Evolutionary conservation across 2,113 vertebrate genomes (phyloP).

Genomic region (Hemicordylus capensis): DNA sequence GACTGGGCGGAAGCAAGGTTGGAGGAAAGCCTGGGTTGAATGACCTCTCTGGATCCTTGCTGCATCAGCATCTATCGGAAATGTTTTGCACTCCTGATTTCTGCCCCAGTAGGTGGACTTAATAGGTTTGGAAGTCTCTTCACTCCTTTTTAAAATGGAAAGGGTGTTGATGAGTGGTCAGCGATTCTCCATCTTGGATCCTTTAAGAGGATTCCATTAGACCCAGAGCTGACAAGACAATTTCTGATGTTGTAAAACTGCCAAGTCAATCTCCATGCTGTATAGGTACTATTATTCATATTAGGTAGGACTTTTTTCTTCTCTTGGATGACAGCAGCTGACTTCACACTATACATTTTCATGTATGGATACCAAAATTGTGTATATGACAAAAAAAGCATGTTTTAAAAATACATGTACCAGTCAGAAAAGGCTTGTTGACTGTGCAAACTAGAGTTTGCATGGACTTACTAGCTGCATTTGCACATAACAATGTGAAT

Average conservation of each 20-base stretch:
- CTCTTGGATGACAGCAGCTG: neutral
- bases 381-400: too few relatives aligned
- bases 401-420: too few relatives aligned
- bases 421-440: too few relatives aligned
- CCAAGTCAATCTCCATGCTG: neutral
- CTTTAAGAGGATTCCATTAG: neutral
- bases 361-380: neutral
- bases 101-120: neutral
- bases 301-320: neutral
- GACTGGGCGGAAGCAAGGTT: too few relatives aligned
- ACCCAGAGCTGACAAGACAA: neutral
- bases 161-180: neutral
- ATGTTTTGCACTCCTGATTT: neutral
- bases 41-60: too few relatives aligned
- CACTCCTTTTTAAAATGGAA: neutral
- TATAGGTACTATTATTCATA: neutral
- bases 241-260: neutral
- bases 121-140: neutral
- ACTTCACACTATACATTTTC: neutral
- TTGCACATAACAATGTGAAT: too few relatives aligned
- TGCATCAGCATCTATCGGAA: too few relatives aligned
- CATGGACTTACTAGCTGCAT: too few relatives aligned
- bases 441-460: too few relatives aligned
- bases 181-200: neutral
- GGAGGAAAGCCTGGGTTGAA: too few relatives aligned